These are phyloP conservation scores for Malurus leucopterus DNA, from an alignment of 2,797 vertebrate species.

Conservation along the genomic window DNA sequence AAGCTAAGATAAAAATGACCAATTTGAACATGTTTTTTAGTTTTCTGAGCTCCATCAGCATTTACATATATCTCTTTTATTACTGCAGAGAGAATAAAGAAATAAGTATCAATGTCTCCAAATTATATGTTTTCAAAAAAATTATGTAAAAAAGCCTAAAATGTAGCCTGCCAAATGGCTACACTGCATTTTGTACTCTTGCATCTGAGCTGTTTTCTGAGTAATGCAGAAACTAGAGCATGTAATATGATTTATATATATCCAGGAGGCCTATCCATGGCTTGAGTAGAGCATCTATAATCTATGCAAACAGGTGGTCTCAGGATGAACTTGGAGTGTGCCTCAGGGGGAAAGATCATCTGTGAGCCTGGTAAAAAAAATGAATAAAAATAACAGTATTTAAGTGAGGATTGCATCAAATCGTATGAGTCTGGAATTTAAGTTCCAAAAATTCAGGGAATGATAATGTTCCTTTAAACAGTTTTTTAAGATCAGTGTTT, in stretches of 20 bases:
- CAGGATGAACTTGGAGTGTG: neutral
- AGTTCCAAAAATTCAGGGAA: neutral
- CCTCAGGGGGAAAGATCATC: neutral
- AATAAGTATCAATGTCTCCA: neutral
- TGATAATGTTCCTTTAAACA: neutral
- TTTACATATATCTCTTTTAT: neutral
- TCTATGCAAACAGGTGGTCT: neutral
- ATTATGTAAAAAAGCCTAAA: neutral
- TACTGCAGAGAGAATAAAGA: neutral
- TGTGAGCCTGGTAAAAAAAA: neutral
- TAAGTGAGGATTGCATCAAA: neutral
- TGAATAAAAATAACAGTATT: neutral
- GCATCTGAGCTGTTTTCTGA: neutral
- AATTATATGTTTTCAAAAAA: neutral
- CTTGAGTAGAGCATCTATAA: neutral
- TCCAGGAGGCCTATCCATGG: neutral
- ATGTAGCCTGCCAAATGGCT: neutral
- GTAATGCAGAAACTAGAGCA: slow-evolving; percentile 3
- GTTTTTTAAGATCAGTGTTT: neutral
- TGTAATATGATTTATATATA: slow-evolving; percentile 27
- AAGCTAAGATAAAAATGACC: neutral
- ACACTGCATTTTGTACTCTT: neutral
- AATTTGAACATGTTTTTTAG: neutral
- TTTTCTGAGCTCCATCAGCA: neutral
- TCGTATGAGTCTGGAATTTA: neutral